phyloP scores from a whole-genome alignment of 2,797 vertebrate species.

The Siniperca scherzeri region DNA sequence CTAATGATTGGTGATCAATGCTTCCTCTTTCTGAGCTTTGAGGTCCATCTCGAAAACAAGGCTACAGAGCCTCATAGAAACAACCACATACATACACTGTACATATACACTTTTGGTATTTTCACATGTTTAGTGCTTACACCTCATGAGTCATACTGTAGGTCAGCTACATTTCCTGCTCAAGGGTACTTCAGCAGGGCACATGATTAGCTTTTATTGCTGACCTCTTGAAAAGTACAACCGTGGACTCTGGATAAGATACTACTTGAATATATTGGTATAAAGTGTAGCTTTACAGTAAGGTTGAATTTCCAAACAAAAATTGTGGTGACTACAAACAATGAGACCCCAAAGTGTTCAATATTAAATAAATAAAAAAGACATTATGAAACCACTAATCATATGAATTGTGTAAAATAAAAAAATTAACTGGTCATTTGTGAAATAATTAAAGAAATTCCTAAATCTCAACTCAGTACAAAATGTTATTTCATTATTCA shows the following conservation, averaged over 20 bases:
- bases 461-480: background rate
- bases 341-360: too few relatives aligned
- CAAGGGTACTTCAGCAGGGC: background rate
- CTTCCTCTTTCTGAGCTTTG: conserved; percentile 25
- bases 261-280: background rate
- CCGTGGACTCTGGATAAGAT: background rate
- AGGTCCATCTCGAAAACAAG: conserved; percentile 17
- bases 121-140: background rate
- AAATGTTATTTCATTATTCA: background rate
- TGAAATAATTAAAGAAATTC: background rate
- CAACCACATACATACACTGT: background rate
- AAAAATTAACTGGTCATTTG: background rate
- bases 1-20: conserved; percentile 53
- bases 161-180: conserved; percentile 4
- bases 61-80: background rate
- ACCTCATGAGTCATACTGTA: background rate
- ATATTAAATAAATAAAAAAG: background rate
- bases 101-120: background rate
- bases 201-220: background rate
- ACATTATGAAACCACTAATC: background rate
- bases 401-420: background rate
- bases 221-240: background rate
- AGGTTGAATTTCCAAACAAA: background rate
- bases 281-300: background rate
- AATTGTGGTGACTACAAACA: background rate